Base-by-base conservation (phyloP, 2,113 vertebrate genomes). In the Petrocephalus zakoni region DNA sequence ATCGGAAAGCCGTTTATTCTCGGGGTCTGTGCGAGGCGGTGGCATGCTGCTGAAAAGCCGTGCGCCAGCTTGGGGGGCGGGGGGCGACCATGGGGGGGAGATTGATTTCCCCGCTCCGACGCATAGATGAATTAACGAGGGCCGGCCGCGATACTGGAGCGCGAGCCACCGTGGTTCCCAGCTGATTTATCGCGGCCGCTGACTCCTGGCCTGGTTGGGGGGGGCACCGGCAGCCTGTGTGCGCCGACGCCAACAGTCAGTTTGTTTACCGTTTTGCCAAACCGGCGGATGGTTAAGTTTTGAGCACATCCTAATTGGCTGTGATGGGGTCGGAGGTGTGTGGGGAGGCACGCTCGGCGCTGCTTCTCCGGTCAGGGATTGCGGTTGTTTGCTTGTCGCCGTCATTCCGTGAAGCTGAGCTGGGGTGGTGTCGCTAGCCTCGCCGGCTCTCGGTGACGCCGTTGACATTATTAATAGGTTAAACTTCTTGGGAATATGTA, bases 1-100 rank as follows among this genome's bases (percentile, higher is more conserved):
- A 97, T 94, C 93, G 87, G 92, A 93, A 94, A 92, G 93, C 93
- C 92, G 94, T 91, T 93, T 89, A 89, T 46, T 92, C 92, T 91
- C 92, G 89, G 92, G 92, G 91, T 88, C 22, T 88, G 75, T 92
- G 90, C 92, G 94, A 90, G 91, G 92, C 94, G 93, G 93, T 94
- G 89, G 72, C 34, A 89, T 88, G 87, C 82, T 88, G 34, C 58
- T 53, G 34, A 85, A 53, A 56, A 49, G 78, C 88, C 64, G 25
- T 87, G 29, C 93, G 92, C 92, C 93, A 37, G 92, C 91, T 93
- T 25, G 90, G 42, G 87, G 68, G 68, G 34, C 13, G 25, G 8
- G 68, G n/a, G 29, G 68, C 11, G 68, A 15, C 58, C 22, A 11
- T 8, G 13, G 15, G 75, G 37, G 81, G 81, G 46, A 83, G 52